These are phyloP conservation scores for Aplysia californica DNA, from an alignment of 1,140 invertebrate genomes.

Conservation along the genomic window DNA sequence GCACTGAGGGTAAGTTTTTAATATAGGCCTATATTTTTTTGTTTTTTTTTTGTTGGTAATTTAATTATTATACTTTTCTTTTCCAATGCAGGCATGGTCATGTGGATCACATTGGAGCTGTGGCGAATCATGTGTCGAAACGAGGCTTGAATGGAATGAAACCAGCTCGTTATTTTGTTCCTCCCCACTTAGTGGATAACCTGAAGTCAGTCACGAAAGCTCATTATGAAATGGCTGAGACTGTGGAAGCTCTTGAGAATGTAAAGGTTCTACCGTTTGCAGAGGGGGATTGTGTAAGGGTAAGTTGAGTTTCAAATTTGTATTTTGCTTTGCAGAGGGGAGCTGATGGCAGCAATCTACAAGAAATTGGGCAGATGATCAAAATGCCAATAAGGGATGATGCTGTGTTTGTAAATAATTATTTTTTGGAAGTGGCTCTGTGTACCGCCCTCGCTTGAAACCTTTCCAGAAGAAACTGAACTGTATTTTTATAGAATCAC, in stretches of 20 bases:
- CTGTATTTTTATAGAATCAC: too few species aligned
- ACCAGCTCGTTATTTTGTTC: slow-evolving; percentile 47
- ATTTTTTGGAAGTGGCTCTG: background rate
- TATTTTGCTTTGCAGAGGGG: too few species aligned
- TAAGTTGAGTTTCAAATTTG: slow-evolving; percentile 36
- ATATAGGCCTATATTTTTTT: too few species aligned
- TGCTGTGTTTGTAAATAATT: background rate
- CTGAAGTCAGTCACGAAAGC: slow-evolving; percentile 28
- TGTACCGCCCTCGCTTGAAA: too few species aligned
- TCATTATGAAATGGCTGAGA: slow-evolving; percentile 37
- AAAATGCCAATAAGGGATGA: background rate
- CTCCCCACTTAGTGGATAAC: slow-evolving; percentile 40
- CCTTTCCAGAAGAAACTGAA: too few species aligned
- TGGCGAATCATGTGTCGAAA: slow-evolving; percentile 51
- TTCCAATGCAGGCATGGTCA: slow-evolving; percentile 60
- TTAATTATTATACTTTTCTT: too few species aligned
- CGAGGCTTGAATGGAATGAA: slow-evolving; percentile 36
- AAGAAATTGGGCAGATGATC: background rate
- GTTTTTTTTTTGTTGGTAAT: too few species aligned
- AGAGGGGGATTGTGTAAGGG: slow-evolving; percentile 36
- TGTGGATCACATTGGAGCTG: slow-evolving; percentile 54
- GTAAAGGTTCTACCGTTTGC: slow-evolving; percentile 34
- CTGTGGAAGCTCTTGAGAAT: slow-evolving; percentile 26
- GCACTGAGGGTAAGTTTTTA: too few species aligned
- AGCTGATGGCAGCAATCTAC: background rate